Evolutionary conservation across 2,113 vertebrate genomes (phyloP).

Genomic region (Coregonus clupeaformis): DNA sequence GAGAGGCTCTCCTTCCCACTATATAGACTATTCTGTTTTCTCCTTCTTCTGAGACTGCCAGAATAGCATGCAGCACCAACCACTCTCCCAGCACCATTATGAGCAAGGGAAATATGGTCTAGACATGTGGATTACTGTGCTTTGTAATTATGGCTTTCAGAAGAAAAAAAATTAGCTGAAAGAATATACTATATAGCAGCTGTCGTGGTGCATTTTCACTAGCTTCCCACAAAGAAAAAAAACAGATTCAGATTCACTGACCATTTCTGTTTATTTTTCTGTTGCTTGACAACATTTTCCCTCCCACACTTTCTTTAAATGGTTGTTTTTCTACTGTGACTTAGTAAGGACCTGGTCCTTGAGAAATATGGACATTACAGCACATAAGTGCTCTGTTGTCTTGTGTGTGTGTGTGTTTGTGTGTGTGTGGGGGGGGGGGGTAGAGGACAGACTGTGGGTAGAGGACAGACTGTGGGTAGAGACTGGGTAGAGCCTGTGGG

Average conservation of each 20-base stretch:
- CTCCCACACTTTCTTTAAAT: no score
- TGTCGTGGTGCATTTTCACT: background rate
- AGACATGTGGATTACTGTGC: constrained; percentile 29
- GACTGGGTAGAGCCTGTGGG: no score
- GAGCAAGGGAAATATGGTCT: constrained; percentile 31
- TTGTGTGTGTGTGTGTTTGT: no score
- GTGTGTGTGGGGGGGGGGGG: no score
- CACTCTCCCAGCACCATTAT: constrained; percentile 16
- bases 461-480: no score
- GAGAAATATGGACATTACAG: no score
- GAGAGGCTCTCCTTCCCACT: background rate
- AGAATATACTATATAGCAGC: background rate
- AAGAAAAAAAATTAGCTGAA: constrained; percentile 31
- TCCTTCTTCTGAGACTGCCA: background rate
- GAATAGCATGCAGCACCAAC: background rate
- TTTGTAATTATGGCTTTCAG: constrained; percentile 55
- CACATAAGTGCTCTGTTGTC: no score
- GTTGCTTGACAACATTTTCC: background rate
- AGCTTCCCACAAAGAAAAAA: background rate
- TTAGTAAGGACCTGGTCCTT: no score
- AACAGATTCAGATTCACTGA: background rate
- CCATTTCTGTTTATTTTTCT: background rate
- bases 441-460: no score
- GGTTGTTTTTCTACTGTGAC: no score
- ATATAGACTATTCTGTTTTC: no score